Evolutionary conservation across 2,888 invertebrate species (phyloP).

Genomic region (Ischnura elegans): DNA sequence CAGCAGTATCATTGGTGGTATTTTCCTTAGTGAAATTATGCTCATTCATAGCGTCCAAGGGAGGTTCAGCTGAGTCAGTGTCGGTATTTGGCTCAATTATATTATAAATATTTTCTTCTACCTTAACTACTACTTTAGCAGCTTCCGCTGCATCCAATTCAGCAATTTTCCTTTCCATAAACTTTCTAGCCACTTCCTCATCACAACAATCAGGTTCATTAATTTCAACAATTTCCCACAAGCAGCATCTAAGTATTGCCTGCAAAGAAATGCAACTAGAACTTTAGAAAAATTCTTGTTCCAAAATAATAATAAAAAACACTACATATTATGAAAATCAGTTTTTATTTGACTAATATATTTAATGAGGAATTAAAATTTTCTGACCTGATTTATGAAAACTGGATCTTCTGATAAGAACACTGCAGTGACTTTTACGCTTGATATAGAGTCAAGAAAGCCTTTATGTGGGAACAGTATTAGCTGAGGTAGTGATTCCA

Average conservation of each 20-base stretch:
- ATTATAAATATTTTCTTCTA: constrained; percentile 29
- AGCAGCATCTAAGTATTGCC: not conserved
- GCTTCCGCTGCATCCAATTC: too few species aligned
- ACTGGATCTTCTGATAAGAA: not conserved
- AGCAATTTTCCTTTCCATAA: not conserved
- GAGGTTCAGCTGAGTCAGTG: not conserved
- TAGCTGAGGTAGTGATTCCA: not conserved
- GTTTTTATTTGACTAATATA: not conserved
- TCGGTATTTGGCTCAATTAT: constrained; percentile 1
- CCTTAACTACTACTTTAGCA: not conserved
- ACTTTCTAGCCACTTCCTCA: not conserved
- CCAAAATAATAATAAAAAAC: not conserved
- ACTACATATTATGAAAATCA: not conserved
- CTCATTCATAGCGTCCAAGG: not conserved
- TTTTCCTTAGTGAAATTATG: not conserved
- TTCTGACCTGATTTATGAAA: not conserved
- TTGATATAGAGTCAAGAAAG: not conserved
- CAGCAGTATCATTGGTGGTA: too few species aligned
- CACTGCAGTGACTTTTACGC: not conserved
- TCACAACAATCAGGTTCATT: not conserved
- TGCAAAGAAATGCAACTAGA: not conserved
- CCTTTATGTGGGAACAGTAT: not conserved
- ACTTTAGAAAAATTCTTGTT: too few species aligned
- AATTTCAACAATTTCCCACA: not conserved
- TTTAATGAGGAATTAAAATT: not conserved